A percentile compares a stretch with the other conserved stretches of the same genome.
Evolutionary conservation across 2,888 invertebrate species (phyloP).

Genomic region (Petrolisthes cinctipes): DNA sequence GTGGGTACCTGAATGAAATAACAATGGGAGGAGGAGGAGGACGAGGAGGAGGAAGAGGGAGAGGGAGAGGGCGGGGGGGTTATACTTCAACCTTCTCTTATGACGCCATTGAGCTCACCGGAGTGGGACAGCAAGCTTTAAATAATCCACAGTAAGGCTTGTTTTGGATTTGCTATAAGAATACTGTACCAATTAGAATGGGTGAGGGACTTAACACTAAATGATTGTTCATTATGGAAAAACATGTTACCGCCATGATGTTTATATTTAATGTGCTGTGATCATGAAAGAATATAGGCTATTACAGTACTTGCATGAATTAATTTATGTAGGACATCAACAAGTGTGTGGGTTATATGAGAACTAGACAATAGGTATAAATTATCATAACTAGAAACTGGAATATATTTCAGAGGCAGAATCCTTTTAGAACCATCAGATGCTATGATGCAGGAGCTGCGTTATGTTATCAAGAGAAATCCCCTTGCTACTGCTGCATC

Average conservation of each 20-base stretch:
- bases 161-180: not conserved
- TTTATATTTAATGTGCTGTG: not conserved
- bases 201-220: not conserved
- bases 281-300: not conserved
- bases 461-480: constrained; percentile 45
- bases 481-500: not conserved
- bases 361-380: no score
- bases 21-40: constrained; percentile 37
- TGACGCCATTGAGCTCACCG: constrained; percentile 65
- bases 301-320: not conserved
- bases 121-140: constrained; percentile 66
- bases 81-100: constrained; percentile 21
- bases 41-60: constrained; percentile 25
- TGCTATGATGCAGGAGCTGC: constrained; percentile 57
- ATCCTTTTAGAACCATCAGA: constrained; percentile 51
- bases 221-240: not conserved
- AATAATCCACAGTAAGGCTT: constrained; percentile 37
- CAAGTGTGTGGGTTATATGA: no score
- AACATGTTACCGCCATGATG: not conserved
- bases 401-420: constrained; percentile 32
- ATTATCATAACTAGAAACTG: no score
- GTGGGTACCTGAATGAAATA: constrained; percentile 56
- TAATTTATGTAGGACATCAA: no score
- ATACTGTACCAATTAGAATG: no score
- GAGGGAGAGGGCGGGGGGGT: constrained; percentile 28